Evolutionary conservation across 2,888 invertebrate species (phyloP).

Genomic region (Heliothis peltigera): DNA sequence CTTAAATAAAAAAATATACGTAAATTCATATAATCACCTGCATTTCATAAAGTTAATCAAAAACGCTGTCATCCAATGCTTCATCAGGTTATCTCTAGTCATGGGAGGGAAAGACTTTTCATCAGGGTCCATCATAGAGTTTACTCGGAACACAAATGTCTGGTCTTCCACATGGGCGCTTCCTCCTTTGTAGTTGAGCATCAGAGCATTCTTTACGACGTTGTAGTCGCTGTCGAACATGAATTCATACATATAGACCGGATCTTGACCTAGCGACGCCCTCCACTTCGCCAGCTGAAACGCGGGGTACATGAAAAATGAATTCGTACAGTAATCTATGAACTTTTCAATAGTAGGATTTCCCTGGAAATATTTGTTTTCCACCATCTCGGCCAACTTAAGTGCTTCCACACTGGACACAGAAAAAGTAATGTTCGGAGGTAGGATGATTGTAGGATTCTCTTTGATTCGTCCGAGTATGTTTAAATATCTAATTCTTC

Average conservation of each 20-base stretch:
- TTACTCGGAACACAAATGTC: slow-evolving; percentile 77
- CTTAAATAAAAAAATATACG: too few species aligned
- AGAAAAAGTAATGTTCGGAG: slow-evolving; percentile 50
- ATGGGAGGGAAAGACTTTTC: slow-evolving; percentile 39
- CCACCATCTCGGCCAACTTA: slow-evolving; percentile 40
- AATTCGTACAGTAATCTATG: slow-evolving; percentile 50
- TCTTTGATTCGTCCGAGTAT: slow-evolving; percentile 19
- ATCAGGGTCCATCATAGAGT: slow-evolving; percentile 52
- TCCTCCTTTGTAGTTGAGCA: slow-evolving; percentile 69
- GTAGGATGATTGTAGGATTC: slow-evolving; percentile 65
- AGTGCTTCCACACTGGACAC: slow-evolving; percentile 29
- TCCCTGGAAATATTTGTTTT: slow-evolving; percentile 53
- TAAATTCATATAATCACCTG: slow-evolving; percentile 35
- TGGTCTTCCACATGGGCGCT: slow-evolving; percentile 83
- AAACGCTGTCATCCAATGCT: slow-evolving; percentile 51
- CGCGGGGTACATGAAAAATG: slow-evolving; percentile 60
- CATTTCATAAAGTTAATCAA: slow-evolving; percentile 56
- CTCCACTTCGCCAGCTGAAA: slow-evolving; percentile 60
- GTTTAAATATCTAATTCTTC: slow-evolving; percentile 31
- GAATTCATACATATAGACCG: slow-evolving; percentile 84
- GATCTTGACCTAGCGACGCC: slow-evolving; percentile 60
- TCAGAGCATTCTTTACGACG: slow-evolving; percentile 69
- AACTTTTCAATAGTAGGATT: slow-evolving; percentile 45
- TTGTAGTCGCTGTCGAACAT: slow-evolving; percentile 80
- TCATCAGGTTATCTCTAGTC: slow-evolving; percentile 58